Conservation (phyloP, 2,113 vertebrate species). For the Numida meleagris region DNA sequence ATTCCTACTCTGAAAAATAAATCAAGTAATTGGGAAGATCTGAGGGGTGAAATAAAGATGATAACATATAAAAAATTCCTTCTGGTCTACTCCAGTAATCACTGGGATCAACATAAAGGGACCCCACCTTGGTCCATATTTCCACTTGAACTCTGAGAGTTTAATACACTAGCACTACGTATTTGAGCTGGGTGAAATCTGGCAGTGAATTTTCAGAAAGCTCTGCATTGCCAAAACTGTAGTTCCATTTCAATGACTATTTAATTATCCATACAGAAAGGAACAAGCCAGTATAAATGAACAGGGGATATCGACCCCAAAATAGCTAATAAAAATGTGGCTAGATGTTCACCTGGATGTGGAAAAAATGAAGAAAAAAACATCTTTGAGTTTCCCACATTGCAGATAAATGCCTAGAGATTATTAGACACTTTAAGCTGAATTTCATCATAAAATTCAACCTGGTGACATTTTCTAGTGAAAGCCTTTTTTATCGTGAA, state of each 20-base stretch:
- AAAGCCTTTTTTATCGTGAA: not conserved
- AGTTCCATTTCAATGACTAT: not conserved
- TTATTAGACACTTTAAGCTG: not conserved
- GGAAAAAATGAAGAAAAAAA: not conserved
- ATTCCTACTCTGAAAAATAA: not conserved
- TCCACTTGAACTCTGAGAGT: not conserved
- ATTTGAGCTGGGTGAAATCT: not conserved
- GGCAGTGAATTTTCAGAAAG: constrained; percentile 7
- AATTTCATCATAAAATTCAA: not conserved
- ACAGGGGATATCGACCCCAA: not conserved
- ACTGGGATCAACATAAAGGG: not conserved
- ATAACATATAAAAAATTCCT: not conserved
- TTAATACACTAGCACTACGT: not conserved
- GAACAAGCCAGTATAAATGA: not conserved
- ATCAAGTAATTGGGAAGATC: not conserved
- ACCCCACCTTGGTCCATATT: not conserved
- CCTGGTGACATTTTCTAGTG: not conserved
- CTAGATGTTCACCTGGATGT: not conserved
- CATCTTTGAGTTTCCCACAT: not conserved
- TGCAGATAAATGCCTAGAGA: not conserved
- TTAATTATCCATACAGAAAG: constrained; percentile 27
- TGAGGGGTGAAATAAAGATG: not conserved
- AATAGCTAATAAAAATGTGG: not conserved
- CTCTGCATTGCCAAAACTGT: not conserved
- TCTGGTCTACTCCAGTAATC: not conserved